A percentile compares a stretch with the other conserved stretches of the same genome.
These are phyloP conservation scores for Pelobates cultripes DNA, from an alignment of 2,797 vertebrate species.

Conservation along the genomic window DNA sequence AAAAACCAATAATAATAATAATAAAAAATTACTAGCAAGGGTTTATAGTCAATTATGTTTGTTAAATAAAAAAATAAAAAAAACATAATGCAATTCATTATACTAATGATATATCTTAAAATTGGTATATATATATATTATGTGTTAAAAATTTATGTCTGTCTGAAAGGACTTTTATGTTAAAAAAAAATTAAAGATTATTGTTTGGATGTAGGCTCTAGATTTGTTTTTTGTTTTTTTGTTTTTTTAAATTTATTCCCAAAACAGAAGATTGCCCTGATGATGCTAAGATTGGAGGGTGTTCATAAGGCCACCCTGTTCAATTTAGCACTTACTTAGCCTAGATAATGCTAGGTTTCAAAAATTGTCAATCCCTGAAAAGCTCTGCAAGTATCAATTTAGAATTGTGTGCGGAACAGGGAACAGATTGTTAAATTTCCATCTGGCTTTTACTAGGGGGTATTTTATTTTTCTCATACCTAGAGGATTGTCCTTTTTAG, in stretches of 20 bases:
- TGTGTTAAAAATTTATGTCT: too few relatives aligned
- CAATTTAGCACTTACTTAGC: constrained; percentile 49
- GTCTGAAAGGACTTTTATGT: too few relatives aligned
- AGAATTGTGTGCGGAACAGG: constrained; percentile 43
- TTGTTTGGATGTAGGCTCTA: too few relatives aligned
- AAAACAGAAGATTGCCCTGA: neutral
- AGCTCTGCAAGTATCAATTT: constrained; percentile 44
- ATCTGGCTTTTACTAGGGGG: constrained; percentile 19
- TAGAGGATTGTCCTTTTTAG: constrained; percentile 26
- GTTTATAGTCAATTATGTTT: too few relatives aligned
- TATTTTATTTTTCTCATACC: constrained; percentile 8
- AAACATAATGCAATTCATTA: too few relatives aligned
- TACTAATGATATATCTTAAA: too few relatives aligned
- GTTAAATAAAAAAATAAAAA: too few relatives aligned
- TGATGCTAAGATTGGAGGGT: constrained; percentile 15
- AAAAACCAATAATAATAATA: too few relatives aligned
- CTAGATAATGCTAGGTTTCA: constrained; percentile 41
- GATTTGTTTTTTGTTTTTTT: too few relatives aligned
- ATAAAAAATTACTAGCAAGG: too few relatives aligned
- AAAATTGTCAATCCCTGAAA: constrained; percentile 44
- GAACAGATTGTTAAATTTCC: constrained; percentile 40
- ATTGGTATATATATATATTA: too few relatives aligned
- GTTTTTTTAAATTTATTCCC: neutral
- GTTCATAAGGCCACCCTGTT: constrained; percentile 23
- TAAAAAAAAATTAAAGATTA: too few relatives aligned